Evolutionary conservation across 2,113 vertebrate species (phyloP).

Genomic region (Calyptomena viridis): DNA sequence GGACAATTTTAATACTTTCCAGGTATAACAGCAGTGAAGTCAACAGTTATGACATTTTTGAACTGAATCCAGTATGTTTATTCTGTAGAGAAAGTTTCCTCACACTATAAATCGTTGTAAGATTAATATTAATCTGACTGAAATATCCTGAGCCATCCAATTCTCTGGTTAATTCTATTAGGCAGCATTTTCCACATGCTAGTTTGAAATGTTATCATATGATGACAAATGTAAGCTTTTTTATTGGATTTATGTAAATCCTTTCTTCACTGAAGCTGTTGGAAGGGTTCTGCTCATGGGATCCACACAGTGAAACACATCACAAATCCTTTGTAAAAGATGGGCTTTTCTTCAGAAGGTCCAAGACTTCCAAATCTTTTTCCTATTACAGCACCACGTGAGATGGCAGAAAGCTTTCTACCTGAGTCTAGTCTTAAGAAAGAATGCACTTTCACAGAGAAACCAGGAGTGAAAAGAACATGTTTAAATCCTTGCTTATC

Average conservation of each 20-base stretch:
- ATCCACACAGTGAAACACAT: not conserved
- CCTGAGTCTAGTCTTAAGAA: not conserved
- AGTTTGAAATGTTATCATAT: constrained; percentile 66
- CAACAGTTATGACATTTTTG: constrained; percentile 5
- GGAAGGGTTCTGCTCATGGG: constrained; percentile 11
- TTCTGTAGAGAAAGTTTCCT: constrained; percentile 46
- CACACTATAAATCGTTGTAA: constrained; percentile 50
- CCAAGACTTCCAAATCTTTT: not conserved
- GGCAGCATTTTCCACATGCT: constrained; percentile 54
- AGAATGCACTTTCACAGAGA: not conserved
- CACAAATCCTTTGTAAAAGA: not conserved
- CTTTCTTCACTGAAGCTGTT: constrained; percentile 46
- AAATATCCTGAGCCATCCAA: constrained; percentile 57
- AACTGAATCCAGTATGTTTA: constrained; percentile 34
- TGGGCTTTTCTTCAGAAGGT: not conserved
- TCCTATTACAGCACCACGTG: not conserved
- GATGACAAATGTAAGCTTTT: constrained; percentile 64
- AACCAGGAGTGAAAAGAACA: not conserved
- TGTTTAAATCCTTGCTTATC: not conserved
- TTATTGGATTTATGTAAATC: constrained; percentile 65
- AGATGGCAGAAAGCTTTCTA: not conserved
- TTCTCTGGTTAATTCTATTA: constrained; percentile 69
- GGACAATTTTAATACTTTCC: not conserved
- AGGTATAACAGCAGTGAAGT: not conserved
- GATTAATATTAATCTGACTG: constrained; percentile 68